Evolutionary conservation across 2,113 vertebrate genomes (phyloP), one percentile per base, ranked within the genome.

Genomic region (Leucopternis melanops): DNA sequence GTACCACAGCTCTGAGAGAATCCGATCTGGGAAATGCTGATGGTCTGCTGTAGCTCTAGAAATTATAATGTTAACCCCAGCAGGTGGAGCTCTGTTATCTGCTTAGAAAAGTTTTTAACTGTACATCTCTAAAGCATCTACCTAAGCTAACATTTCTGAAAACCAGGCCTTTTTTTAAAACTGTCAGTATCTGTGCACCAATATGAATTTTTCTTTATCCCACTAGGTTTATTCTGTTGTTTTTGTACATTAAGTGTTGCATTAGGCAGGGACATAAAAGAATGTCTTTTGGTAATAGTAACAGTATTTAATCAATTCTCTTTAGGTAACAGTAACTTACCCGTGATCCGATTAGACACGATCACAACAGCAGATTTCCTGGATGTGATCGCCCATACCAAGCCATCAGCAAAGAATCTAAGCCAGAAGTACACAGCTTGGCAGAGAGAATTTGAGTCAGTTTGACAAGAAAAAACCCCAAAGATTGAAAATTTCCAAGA

Each of bases 391-490:
- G 42, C 98, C 40, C 98, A 99, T 96, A 99, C 98, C 85, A 99
- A 99, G 95, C 99, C 98, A 3, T 99, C 99, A 0, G 99, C 98
- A 16, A 98, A 98, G 95, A 99, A 97, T 61, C 95, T 99, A 45
- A 98, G 97, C n/a, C 97, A 98, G 77, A 99, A 97, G 96, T 99
- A 99, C 88, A 86, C 90, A 1, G 98, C 98, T 86, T 99, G 99
- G 99, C 98, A 99, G 97, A 98, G 66, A 70, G 98, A 99, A 67
- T 99, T 99, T 10, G 97, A 99, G 94, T 99, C 99, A 7, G 99
- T 99, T 16, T 99, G 97, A 97, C 65, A 47, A 69, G 32, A n/a
- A 34, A 42, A 38, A 6, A 2, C 11, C n/a, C 8, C 1, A 22
- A 81, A 62, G 18, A 36, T 2, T 34, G 21, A 55, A 71, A 92